Evolutionary conservation across 2,113 vertebrate species (phyloP), one percentile per base, ranked within the genome.

Genomic region (Lampris megalopsis): DNA sequence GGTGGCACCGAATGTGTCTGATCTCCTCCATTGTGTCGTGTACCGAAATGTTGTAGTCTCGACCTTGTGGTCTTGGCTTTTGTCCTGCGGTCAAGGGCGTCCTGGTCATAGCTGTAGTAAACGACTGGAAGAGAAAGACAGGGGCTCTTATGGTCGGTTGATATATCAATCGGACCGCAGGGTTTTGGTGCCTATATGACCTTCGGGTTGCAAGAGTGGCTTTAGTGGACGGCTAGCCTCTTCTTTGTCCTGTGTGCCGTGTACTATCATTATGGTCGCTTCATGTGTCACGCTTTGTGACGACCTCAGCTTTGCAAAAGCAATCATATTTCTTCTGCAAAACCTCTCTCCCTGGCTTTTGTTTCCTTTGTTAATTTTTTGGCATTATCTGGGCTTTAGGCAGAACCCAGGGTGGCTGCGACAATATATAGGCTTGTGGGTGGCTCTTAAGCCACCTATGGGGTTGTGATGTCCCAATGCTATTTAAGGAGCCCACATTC

Each of bases 401-500:
- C 73, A 42, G 43, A 40, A 8, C 36, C 56, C 56, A 38, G 57
- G 50, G 7, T 54, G 6, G 38, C 52, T 54, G 50, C 4, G 54
- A 68, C 65, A 68, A 57, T 66, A 65, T 64, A 64, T 71, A 88
- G 86, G 82, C 79, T 69, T 40, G 87, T 89, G 85, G 89, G 89
- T 83, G 84, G 76, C 86, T 91, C 72, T 83, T 24, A 77, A 85
- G 83, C 86, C 86, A 89, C 89, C 87, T 88, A 82, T 79, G 60
- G 75, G 74, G 78, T 89, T 85, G 86, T 86, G 90, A 88, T 85
- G 86, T 88, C 86, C 85, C 64, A 71, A 71, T 92, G 74, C 91
- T 92, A 94, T 93, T 93, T 94, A 82, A 80, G 83, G 91, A 88
- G 63, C 84, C 85, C 85, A 87, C 89, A 88, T 93, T 93, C 86